phyloP scores from a whole-genome alignment of 2,797 vertebrate genomes.

The Scyliorhinus canicula region DNA sequence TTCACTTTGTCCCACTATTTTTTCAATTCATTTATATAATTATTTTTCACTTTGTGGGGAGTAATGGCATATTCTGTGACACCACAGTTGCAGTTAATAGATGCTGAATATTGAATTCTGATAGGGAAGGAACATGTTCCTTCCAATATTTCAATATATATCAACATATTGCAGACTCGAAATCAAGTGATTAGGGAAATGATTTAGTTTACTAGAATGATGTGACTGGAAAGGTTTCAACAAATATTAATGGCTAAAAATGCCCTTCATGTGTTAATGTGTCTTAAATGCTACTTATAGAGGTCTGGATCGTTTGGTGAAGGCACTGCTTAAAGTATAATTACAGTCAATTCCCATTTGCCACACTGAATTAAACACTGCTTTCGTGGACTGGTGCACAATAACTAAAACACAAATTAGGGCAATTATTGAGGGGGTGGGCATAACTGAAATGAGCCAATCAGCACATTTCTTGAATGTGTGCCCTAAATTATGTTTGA shows the following conservation, averaged over 20 bases:
- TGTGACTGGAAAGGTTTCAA: constrained; percentile 2
- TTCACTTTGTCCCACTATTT: neutral
- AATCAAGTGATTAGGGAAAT: neutral
- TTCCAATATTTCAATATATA: neutral
- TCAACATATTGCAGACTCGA: neutral
- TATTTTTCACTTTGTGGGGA: neutral
- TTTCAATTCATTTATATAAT: neutral
- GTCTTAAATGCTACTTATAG: neutral
- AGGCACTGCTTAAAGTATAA: constrained; percentile 19
- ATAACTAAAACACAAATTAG: constrained; percentile 35
- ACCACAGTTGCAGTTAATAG: neutral
- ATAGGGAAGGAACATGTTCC: neutral
- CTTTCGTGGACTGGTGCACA: neutral
- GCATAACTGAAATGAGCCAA: constrained; percentile 15
- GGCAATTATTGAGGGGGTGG: constrained; percentile 16
- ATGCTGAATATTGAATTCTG: constrained; percentile 5
- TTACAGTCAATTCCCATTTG: constrained; percentile 36
- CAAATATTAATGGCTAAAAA: neutral
- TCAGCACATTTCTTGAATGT: neutral
- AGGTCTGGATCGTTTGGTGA: neutral
- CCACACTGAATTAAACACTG: constrained; percentile 34
- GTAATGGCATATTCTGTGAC: neutral
- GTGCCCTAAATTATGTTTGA: constrained; percentile 3
- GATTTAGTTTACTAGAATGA: neutral
- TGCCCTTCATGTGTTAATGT: neutral